Evolutionary conservation across 2,888 invertebrate genomes (phyloP), one percentile per base, ranked within the genome.

Genomic region (Emmelina monodactyla): DNA sequence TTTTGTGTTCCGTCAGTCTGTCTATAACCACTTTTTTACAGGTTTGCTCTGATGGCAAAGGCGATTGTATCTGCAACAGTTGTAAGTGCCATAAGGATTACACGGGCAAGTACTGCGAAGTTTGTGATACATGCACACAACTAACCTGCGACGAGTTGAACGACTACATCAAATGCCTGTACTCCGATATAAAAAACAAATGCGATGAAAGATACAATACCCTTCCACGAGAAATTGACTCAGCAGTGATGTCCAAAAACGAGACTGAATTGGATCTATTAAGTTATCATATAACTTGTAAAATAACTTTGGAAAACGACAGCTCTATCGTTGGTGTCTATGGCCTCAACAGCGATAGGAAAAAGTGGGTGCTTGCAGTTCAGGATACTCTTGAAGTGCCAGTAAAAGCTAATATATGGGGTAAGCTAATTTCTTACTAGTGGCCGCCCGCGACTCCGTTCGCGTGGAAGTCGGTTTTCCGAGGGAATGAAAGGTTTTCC

Each of bases 61-160:
- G 93, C 0, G 57, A 59, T 10, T 93, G 93, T 57, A 61, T 63
- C 5, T 93, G 93, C 60, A 90, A 91, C 5, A 62, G 58, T 34
- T 91, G 90, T 50, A 58, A 72, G 9, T 92, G 91, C 53, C 53
- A 25, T 7, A 10, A 25, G 6, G 9, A 9, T 4, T 25, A 25
- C 25, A n/a, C 25, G 3, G 25, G 25, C 11, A 22, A 10, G 22
- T 9, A 15, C 11, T 13, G 22, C 14, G 22, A 15, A 9, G 14
- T 13, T 10, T 9, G 25, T 11, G 6, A 25, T n/a, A 11, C 9
- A n/a, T 25, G 25, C n/a, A 4, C 9, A 25, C n/a, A 7, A 11
- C 9, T n/a, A 25, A 9, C n/a, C n/a, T 25, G 25, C 25, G 11
- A 25, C 3, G 25, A 25, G n/a, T 4, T 25, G 3, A 3, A 25